Base-by-base conservation (phyloP, 2,113 vertebrate genomes). In the Myrmecobius fasciatus region DNA sequence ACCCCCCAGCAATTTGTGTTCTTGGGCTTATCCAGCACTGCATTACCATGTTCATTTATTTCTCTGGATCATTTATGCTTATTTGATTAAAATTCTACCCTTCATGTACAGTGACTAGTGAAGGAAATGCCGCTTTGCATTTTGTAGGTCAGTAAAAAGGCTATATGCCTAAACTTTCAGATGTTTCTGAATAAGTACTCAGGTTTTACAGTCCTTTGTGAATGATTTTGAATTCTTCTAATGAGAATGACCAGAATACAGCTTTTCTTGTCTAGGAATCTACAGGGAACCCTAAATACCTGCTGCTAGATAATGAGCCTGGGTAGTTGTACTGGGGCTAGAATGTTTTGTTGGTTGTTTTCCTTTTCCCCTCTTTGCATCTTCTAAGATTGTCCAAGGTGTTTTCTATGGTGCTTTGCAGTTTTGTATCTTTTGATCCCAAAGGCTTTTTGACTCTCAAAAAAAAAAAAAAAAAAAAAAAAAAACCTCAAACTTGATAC, bases 341-440 rank as follows among this genome's bases (percentile, higher is more conserved):
- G 46, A 93, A 95, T 91, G 10, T 90, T 51, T n/a, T 53, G 25
- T 93, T 83, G 43, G 36, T n/a, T 22, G 12, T 93, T 83, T 89
- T 52, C 12, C 48, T 92, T 92, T 92, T 94, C 28, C 92, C 53
- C 17, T 56, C 75, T 89, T 17, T 92, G 48, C 25, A 88, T 90
- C 53, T 46, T 51, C 36, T 90, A 60, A 60, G 52, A 49, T 4
- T 88, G 8, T 52, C 31, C 75, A 53, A 51, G 52, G 3, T 12
- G 12, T 91, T 96, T 94, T 94, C 52, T 89, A 95, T 83, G 92
- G 91, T 95, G 75, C 89, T 94, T 94, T 53, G 83, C 25, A 91
- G 17, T 95, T 94, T 95, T 67, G 17, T 91, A 91, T 60, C 56
- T n/a, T 51, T 60, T 94, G 94, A 92, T 95, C 60, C 12, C 83